phyloP scores from a whole-genome alignment of 2,113 vertebrate species.

The Rissa tridactyla region DNA sequence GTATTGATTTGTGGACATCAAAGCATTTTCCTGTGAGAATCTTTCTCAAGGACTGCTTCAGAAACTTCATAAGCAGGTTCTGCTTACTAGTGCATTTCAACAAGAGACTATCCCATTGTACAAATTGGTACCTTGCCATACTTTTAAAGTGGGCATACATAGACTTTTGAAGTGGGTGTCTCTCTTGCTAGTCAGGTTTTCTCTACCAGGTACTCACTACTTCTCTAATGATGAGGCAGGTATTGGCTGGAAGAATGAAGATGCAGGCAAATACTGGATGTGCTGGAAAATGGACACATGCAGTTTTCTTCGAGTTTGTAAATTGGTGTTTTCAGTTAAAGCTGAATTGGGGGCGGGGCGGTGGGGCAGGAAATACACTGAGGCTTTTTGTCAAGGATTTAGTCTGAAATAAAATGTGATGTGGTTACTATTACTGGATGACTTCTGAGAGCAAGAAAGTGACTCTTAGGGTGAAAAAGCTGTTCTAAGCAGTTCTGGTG shows the following conservation, averaged over 20 bases:
- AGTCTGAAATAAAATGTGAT: background rate
- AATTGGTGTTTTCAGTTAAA: background rate
- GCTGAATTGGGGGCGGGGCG: fast-evolving
- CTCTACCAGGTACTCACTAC: background rate
- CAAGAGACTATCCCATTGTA: fast-evolving
- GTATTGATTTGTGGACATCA: background rate
- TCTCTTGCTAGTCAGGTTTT: background rate
- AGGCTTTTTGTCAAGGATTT: background rate
- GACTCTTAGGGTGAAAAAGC: background rate
- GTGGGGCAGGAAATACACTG: background rate
- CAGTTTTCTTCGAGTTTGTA: background rate
- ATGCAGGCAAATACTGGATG: background rate
- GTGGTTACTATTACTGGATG: background rate
- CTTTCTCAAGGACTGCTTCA: background rate
- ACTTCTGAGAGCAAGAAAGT: background rate
- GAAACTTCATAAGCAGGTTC: background rate
- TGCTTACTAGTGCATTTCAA: background rate
- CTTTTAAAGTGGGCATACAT: background rate
- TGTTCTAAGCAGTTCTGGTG: background rate
- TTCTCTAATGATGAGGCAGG: background rate
- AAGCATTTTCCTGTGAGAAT: background rate
- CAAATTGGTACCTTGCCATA: background rate
- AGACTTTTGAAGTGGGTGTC: background rate
- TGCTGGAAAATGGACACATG: background rate
- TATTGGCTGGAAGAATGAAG: background rate